Percentiles rank a stretch among this genome's conserved stretches.
These are phyloP conservation scores for Apocheima hispidaria DNA, from an alignment of 2,888 invertebrate genomes.

Conservation along the genomic window DNA sequence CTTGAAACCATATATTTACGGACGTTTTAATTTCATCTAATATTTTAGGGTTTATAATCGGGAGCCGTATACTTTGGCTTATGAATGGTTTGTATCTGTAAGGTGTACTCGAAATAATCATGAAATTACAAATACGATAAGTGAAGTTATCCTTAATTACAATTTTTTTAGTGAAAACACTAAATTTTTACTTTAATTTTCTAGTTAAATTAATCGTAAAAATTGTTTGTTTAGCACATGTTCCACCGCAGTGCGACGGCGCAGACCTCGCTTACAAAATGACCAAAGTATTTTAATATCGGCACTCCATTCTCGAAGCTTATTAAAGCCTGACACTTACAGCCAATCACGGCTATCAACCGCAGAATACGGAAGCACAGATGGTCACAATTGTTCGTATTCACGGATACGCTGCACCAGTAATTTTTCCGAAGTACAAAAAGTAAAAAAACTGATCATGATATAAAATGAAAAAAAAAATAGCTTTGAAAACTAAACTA, in stretches of 20 bases:
- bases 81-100: constrained; percentile 33
- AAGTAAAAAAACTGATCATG: too few relatives aligned
- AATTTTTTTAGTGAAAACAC: too few relatives aligned
- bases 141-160: too few relatives aligned
- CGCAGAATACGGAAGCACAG: neutral
- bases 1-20: too few relatives aligned
- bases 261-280: constrained; percentile 19
- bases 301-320: constrained; percentile 23
- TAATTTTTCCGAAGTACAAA: too few relatives aligned
- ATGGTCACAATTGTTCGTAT: neutral
- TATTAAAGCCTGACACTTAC: constrained; percentile 33
- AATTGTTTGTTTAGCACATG: constrained; percentile 1
- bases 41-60: constrained; percentile 31
- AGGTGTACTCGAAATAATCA: constrained; percentile 21
- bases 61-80: constrained; percentile 37
- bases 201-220: neutral
- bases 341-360: constrained; percentile 34
- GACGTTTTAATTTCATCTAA: constrained; percentile 37
- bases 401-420: too few relatives aligned
- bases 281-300: constrained; percentile 31
- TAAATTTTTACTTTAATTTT: neutral
- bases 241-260: constrained; percentile 28
- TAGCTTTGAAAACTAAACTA: too few relatives aligned
- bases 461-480: too few relatives aligned
- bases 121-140: constrained; percentile 15